Evolutionary conservation across 2,797 vertebrate species (phyloP).

Genomic region (Anguilla obscura): DNA sequence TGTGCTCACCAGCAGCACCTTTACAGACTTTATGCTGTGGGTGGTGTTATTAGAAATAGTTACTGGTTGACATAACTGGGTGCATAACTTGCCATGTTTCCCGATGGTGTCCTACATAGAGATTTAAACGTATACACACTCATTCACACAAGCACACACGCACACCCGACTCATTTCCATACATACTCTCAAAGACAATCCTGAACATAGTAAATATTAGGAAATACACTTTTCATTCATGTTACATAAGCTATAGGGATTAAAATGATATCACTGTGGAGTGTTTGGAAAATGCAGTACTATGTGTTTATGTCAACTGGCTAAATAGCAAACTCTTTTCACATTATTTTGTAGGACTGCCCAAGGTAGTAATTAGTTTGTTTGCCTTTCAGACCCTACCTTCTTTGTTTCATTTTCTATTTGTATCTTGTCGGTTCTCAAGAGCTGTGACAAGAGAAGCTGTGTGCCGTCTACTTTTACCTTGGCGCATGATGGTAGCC

Average conservation of each 20-base stretch:
- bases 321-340: not conserved
- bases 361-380: conserved; percentile 12
- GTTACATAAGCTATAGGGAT: not conserved
- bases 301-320: not conserved
- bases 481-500: not conserved
- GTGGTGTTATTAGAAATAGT: not conserved
- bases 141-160: not conserved
- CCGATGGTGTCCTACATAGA: conserved; percentile 19
- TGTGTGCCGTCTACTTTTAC: conserved; percentile 8
- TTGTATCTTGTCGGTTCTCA: not conserved
- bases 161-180: not conserved
- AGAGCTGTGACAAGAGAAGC: conserved; percentile 19
- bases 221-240: not conserved
- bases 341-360: not conserved
- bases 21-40: not conserved
- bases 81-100: not conserved
- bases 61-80: not conserved
- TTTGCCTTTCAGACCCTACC: not conserved
- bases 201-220: not conserved
- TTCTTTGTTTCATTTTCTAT: conserved; percentile 12
- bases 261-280: not conserved
- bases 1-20: not conserved
- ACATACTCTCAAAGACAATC: not conserved
- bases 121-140: not conserved
- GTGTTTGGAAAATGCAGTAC: not conserved